phyloP scores from a whole-genome alignment of 2,888 invertebrate species.

The Patella caerulea region DNA sequence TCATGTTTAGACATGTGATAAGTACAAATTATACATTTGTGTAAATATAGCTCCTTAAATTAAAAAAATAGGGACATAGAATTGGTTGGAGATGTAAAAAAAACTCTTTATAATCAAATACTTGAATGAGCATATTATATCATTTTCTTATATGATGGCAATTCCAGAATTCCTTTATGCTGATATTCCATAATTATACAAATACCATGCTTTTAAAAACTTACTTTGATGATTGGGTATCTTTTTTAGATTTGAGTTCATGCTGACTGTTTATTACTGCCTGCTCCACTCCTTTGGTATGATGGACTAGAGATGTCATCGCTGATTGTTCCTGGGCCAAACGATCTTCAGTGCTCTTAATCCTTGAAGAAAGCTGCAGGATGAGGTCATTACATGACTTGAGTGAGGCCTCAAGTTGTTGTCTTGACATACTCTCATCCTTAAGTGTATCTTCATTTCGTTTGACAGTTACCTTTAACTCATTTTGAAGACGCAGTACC shows the following conservation, averaged over 20 bases:
- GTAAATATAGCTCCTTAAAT: too few species aligned
- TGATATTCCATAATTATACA: too few species aligned
- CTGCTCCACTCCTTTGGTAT: slow-evolving; percentile 68
- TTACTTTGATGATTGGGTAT: slow-evolving; percentile 58
- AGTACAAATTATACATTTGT: too few species aligned
- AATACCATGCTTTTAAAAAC: slow-evolving; percentile 8
- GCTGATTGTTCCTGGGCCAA: slow-evolving; percentile 64
- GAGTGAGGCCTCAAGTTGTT: slow-evolving; percentile 65
- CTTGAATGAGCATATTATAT: too few species aligned
- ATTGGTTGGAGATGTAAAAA: too few species aligned
- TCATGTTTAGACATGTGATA: too few species aligned
- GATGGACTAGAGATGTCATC: slow-evolving; percentile 59
- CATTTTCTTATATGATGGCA: too few species aligned
- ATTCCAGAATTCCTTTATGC: too few species aligned
- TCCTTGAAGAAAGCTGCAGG: slow-evolving; percentile 58
- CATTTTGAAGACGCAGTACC: slow-evolving; percentile 68
- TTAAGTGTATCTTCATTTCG: slow-evolving; percentile 64
- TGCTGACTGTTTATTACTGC: slow-evolving; percentile 64
- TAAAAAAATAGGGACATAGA: too few species aligned
- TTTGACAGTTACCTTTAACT: slow-evolving; percentile 57
- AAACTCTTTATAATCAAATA: too few species aligned
- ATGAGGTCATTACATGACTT: slow-evolving; percentile 66
- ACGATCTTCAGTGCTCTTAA: slow-evolving; percentile 67
- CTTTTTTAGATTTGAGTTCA: slow-evolving; percentile 60
- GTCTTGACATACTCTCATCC: slow-evolving; percentile 64